Conservation (phyloP, 2,888 invertebrate genomes). For the Linhomoeus sp. region DNA sequence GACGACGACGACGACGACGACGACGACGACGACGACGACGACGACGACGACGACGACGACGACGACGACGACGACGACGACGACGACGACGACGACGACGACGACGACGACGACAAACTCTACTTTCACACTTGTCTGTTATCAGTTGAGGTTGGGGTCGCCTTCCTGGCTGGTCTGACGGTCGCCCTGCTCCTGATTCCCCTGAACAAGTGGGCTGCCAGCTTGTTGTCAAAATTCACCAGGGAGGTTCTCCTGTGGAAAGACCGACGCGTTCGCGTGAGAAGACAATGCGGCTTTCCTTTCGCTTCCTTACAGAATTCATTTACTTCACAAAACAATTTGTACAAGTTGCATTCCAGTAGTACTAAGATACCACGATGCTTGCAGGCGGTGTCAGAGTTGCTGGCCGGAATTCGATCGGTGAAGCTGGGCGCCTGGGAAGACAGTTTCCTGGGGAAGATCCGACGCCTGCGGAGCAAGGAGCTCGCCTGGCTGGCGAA, state of each 20-base stretch:
- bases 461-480: constrained; percentile 8
- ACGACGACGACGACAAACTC: no score
- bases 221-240: constrained; percentile 63
- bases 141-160: constrained; percentile 50
- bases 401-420: constrained; percentile 62
- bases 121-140: not conserved
- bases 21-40: no score
- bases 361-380: no score
- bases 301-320: no score
- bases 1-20: no score
- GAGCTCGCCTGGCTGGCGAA: constrained; percentile 27
- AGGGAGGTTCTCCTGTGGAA: constrained; percentile 70
- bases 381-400: constrained; percentile 51
- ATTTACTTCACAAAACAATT: no score
- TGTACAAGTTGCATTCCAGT: no score
- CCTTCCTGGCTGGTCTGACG: constrained; percentile 68
- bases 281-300: no score
- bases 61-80: no score
- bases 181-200: constrained; percentile 75
- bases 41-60: no score
- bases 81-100: no score
- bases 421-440: constrained; percentile 90
- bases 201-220: constrained; percentile 68
- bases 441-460: constrained; percentile 45
- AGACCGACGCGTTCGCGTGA: constrained; percentile 69